Percentiles rank a stretch among this genome's conserved stretches.
Conservation (phyloP, 2,113 vertebrate species). For the Semicossyphus pulcher region DNA sequence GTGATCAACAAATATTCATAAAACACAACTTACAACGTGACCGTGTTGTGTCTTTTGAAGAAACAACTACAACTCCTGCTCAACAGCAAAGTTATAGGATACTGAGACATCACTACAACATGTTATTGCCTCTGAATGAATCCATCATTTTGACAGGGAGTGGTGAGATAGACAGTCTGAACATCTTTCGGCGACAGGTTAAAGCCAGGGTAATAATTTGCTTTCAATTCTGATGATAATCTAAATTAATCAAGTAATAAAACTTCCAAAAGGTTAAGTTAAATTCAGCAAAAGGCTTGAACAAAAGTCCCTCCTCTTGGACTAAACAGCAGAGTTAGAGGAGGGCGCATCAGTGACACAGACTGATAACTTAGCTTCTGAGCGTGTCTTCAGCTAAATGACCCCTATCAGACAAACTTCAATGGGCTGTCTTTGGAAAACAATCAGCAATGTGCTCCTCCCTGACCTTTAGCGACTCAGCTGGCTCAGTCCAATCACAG, state of each 20-base stretch:
- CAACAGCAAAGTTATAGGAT: neutral
- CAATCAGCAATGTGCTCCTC: slow-evolving; percentile 79
- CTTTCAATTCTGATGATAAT: slow-evolving; percentile 2
- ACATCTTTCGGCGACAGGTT: slow-evolving; percentile 5
- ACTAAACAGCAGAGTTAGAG: slow-evolving; percentile 28
- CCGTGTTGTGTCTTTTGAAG: too few relatives aligned
- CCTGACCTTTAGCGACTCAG: slow-evolving; percentile 79
- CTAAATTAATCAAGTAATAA: slow-evolving; percentile 22
- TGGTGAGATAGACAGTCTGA: neutral
- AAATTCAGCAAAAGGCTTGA: slow-evolving; percentile 4
- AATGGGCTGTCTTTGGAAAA: slow-evolving; percentile 79
- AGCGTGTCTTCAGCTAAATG: slow-evolving; percentile 74
- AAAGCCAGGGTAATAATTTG: neutral
- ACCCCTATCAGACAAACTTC: slow-evolving; percentile 80
- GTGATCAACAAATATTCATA: neutral
- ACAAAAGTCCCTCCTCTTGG: slow-evolving; percentile 22
- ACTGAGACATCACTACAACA: neutral
- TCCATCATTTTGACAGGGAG: slow-evolving; percentile 16
- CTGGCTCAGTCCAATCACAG: slow-evolving; percentile 78
- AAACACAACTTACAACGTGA: neutral
- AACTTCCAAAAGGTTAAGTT: slow-evolving; percentile 16
- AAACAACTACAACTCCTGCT: too few relatives aligned
- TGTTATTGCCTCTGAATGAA: slow-evolving; percentile 5
- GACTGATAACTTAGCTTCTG: slow-evolving; percentile 73
- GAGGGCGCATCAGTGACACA: slow-evolving; percentile 59